These are phyloP conservation scores for Solenopsis fugax DNA, from an alignment of 1,140 invertebrate species.

Conservation along the genomic window DNA sequence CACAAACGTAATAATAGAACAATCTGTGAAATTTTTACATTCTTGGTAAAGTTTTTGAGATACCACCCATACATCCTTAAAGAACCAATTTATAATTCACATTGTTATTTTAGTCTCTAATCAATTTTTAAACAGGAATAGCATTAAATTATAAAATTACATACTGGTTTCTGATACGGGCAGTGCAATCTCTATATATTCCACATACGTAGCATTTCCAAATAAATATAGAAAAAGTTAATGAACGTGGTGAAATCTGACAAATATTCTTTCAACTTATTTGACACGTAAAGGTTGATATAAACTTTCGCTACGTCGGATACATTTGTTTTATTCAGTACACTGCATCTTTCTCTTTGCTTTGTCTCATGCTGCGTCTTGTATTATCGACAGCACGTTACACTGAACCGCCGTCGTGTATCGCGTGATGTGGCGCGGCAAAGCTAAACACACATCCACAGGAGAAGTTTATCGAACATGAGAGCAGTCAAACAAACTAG, in stretches of 20 bases:
- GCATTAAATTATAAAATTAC: not conserved
- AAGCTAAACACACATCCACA: slow-evolving; percentile 33
- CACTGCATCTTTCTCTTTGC: not conserved
- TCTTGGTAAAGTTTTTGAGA: no score
- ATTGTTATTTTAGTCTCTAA: not conserved
- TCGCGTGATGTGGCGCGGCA: slow-evolving; percentile 19
- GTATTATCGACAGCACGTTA: slow-evolving; percentile 45
- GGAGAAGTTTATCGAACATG: slow-evolving; percentile 30
- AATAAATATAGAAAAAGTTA: not conserved
- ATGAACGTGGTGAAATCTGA: not conserved
- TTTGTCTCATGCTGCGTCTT: not conserved
- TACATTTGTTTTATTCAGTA: slow-evolving; percentile 1
- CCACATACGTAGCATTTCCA: not conserved
- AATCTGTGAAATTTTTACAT: no score
- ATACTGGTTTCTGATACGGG: not conserved
- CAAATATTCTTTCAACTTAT: not conserved
- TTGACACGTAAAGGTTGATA: not conserved
- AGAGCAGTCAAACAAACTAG: slow-evolving; percentile 37
- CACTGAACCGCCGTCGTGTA: not conserved
- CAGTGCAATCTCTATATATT: not conserved
- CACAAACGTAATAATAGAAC: no score
- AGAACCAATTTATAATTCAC: not conserved
- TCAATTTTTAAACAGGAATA: not conserved
- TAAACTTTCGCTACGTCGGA: not conserved
- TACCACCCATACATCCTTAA: no score